Evolutionary conservation across 2,888 invertebrate genomes (phyloP), one percentile per base, ranked within the genome.

Genomic region (Phyllotreta cruciferae): DNA sequence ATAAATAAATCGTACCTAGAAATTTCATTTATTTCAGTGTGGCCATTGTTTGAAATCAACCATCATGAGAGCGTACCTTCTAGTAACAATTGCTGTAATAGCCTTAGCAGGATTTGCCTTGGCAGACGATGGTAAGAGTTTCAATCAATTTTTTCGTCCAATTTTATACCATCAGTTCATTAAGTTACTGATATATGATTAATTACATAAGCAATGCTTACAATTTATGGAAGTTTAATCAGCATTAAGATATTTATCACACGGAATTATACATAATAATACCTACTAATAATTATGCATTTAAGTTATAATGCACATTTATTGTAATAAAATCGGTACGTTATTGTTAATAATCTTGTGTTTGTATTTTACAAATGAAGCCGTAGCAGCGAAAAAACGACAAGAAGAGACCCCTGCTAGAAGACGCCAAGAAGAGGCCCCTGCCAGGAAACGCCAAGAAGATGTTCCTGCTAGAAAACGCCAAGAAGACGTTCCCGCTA

Each of bases 71-170:
- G 3, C 10, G 10, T 47, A 3, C 24, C 14, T 47, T 47, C 6
- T 47, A 14, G 9, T 47, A 14, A 34, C 47, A 47, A n/a, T 24
- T 2, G 47, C 24, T 47, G 14, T 47, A 24, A 47, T 47, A 9
- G 47, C 47, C 24, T 47, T 47, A 14, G 47, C 14, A 6, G 47
- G 14, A 47, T 47, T 47, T 9, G 24, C n/a, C 2, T 8, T 9
- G 8, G 14, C 47, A 24, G 13, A 44, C 10, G 47, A 47, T 47
- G 47, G 47, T 47, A 47, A 47, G 47, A 24, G 14, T 39, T 39
- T 39, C 10, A n/a, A 1, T 39, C 1, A 3, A 39, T 10, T n/a
- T 24, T 24, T n/a, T n/a, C n/a, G n/a, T n/a, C n/a, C n/a, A n/a
- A n/a, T n/a, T n/a, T 24, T 24, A 24, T 24, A 4, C 24, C 24